Conservation (phyloP, 2,113 vertebrate genomes). For the Fulica atra region DNA sequence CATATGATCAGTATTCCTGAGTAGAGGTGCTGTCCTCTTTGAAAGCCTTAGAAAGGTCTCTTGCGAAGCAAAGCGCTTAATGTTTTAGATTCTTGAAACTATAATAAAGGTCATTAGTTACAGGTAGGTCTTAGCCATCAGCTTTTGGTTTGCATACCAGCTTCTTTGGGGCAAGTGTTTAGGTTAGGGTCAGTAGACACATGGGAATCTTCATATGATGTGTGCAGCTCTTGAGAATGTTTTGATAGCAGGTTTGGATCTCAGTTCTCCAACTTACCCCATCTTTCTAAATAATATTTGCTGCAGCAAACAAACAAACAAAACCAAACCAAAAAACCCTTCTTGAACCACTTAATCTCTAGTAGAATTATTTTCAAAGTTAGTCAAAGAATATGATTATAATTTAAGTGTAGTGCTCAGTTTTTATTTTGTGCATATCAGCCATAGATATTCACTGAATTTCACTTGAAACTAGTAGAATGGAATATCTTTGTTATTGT, state of each 20-base stretch:
- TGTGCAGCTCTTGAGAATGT: background rate
- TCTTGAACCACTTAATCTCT: background rate
- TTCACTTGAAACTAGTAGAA: background rate
- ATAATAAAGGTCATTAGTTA: background rate
- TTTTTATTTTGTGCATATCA: background rate
- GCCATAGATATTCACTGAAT: background rate
- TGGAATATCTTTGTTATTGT: background rate
- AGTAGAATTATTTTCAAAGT: background rate
- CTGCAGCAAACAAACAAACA: background rate
- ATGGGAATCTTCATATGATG: background rate
- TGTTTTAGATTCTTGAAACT: background rate
- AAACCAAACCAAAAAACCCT: too few relatives aligned
- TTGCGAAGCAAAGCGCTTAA: background rate
- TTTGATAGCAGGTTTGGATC: background rate
- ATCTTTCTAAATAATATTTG: background rate
- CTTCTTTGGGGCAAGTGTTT: background rate
- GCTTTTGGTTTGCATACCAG: background rate
- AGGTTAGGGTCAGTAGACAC: background rate
- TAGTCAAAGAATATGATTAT: background rate
- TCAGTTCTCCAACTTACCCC: background rate
- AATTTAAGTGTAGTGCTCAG: background rate
- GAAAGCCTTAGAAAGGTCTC: background rate
- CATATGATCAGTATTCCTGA: background rate
- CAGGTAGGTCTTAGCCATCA: background rate
- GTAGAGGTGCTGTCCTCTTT: background rate